A percentile compares a stretch with the other conserved stretches of the same genome.
Conservation (phyloP, 2,888 invertebrate genomes). For the Gortyna flavago region DNA sequence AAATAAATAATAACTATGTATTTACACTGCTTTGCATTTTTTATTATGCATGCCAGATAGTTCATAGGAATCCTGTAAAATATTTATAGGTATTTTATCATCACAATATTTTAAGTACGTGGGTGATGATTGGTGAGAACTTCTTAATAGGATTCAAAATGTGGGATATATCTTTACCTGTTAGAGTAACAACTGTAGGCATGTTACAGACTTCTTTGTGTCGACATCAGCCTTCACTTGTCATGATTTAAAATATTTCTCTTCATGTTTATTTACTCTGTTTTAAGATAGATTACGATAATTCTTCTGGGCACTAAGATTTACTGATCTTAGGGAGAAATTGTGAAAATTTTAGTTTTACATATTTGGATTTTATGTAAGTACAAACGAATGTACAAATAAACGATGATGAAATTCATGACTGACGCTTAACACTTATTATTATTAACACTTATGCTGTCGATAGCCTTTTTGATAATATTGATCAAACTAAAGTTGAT, state of each 20-base stretch:
- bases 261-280: slow-evolving; percentile 14
- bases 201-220: slow-evolving; percentile 26
- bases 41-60: slow-evolving; percentile 89
- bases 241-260: slow-evolving; percentile 41
- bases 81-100: slow-evolving; percentile 67
- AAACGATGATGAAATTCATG: background rate
- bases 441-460: background rate
- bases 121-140: slow-evolving; percentile 40
- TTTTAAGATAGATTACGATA: background rate
- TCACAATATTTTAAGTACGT: slow-evolving; percentile 49
- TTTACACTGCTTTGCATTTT: slow-evolving; percentile 89
- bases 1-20: slow-evolving; percentile 77
- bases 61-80: slow-evolving; percentile 85
- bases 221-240: slow-evolving; percentile 45
- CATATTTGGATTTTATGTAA: background rate
- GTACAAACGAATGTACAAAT: background rate
- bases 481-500: slow-evolving; percentile 6
- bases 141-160: slow-evolving; percentile 34
- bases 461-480: background rate
- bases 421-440: background rate
- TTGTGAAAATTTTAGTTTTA: background rate
- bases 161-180: slow-evolving; percentile 26
- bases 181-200: slow-evolving; percentile 32
- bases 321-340: background rate
- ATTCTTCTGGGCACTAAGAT: slow-evolving; percentile 11